Conservation (phyloP, 37 sponge, comb jelly and placozoan species). For the Crambe crambe region DNA sequence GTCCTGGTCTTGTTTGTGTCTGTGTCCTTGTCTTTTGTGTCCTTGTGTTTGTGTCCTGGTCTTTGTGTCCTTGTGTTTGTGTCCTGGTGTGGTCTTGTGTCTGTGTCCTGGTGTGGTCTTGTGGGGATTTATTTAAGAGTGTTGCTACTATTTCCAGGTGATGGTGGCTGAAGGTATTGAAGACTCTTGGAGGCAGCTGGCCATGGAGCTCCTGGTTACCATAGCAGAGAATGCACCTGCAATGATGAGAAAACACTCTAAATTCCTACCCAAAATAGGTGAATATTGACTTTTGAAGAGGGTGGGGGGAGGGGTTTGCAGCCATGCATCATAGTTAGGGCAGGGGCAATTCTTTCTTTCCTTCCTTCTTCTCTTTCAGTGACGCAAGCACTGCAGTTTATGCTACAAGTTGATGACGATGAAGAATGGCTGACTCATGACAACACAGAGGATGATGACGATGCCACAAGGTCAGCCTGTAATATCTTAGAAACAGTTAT, state of each 20-base stretch:
- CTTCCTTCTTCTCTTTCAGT: slow-evolving; percentile 68
- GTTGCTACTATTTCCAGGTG: slow-evolving; percentile 17
- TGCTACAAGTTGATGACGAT: slow-evolving; percentile 87
- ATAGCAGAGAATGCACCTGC: slow-evolving; percentile 91
- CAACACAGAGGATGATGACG: slow-evolving; percentile 83
- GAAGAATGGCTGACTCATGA: slow-evolving; percentile 76
- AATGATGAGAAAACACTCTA: slow-evolving; percentile 89
- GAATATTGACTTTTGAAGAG: neutral
- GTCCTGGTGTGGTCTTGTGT: neutral
- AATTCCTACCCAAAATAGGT: slow-evolving; percentile 68
- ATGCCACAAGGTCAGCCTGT: slow-evolving; percentile 26
- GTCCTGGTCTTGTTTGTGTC: neutral
- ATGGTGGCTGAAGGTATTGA: slow-evolving; percentile 52
- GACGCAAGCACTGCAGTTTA: slow-evolving; percentile 69
- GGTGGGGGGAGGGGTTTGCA: neutral
- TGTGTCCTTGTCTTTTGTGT: neutral
- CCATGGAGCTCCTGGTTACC: slow-evolving; percentile 88
- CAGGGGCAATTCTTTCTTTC: neutral
- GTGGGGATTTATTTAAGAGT: neutral
- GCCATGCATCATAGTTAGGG: neutral
- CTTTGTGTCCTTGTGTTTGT: neutral
- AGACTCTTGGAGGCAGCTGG: slow-evolving; percentile 88
- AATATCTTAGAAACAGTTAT: too few species aligned
- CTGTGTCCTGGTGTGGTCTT: neutral
- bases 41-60: neutral